Conservation (phyloP, 2,888 invertebrate species). For the Pegoplata infirma region DNA sequence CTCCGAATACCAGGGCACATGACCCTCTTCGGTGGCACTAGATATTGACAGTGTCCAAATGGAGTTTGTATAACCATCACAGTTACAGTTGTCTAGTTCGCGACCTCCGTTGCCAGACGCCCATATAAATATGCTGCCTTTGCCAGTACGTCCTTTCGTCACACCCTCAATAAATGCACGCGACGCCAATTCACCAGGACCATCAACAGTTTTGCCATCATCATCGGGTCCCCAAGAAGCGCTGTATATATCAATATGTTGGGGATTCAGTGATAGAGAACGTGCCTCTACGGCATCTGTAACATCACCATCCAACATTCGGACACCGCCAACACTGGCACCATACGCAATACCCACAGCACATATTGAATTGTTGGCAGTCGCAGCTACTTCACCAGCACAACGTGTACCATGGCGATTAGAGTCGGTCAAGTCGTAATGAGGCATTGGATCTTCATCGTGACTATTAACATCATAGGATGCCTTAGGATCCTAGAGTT, state of each 20-base stretch:
- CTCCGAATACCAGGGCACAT: constrained; percentile 98
- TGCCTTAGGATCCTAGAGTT: constrained; percentile 90
- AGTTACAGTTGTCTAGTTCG: constrained; percentile 98
- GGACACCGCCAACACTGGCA: constrained; percentile 97
- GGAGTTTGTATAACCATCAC: constrained; percentile 99
- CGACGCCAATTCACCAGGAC: constrained; percentile 96
- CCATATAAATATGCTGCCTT: constrained; percentile 99
- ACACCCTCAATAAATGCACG: constrained; percentile 98
- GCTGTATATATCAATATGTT: constrained; percentile 99
- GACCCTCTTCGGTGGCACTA: constrained; percentile 93
- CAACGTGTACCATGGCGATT: constrained; percentile 97
- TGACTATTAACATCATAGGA: constrained; percentile 98
- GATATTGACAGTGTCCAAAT: constrained; percentile 99
- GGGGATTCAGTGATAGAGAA: constrained; percentile 94
- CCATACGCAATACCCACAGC: constrained; percentile 97
- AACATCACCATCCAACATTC: constrained; percentile 98
- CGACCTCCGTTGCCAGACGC: constrained; percentile 98
- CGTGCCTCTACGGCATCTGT: constrained; percentile 99
- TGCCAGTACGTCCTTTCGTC: constrained; percentile 93
- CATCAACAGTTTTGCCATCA: constrained; percentile 98
- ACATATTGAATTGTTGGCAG: constrained; percentile 96
- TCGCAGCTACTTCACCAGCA: constrained; percentile 98
- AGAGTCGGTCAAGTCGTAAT: constrained; percentile 97
- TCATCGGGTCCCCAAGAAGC: constrained; percentile 99
- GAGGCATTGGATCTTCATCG: constrained; percentile 97